These are phyloP conservation scores for Oreochromis grahami DNA, from an alignment of 2,797 vertebrate genomes.

Conservation along the genomic window DNA sequence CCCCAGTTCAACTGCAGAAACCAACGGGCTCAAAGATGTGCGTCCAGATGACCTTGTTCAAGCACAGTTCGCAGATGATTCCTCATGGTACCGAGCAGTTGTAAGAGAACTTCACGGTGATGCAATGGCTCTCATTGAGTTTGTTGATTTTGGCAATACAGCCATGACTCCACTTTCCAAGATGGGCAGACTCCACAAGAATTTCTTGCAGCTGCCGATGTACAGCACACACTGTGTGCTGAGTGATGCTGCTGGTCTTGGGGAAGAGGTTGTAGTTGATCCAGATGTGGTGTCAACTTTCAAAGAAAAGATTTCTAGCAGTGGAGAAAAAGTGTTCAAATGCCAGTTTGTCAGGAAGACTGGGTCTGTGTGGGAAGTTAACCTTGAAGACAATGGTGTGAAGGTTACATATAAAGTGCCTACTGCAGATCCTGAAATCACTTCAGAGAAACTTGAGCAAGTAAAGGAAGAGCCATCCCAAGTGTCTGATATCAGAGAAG, in stretches of 20 bases:
- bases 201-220: slow-evolving; percentile 63
- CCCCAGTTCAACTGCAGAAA: slow-evolving; percentile 12
- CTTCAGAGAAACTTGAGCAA: neutral
- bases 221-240: slow-evolving; percentile 83
- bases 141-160: slow-evolving; percentile 92
- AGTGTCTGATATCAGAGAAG: neutral
- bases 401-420: slow-evolving; percentile 62
- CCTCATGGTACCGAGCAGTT: slow-evolving; percentile 86
- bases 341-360: slow-evolving; percentile 81
- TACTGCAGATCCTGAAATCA: neutral
- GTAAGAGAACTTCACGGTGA: slow-evolving; percentile 67
- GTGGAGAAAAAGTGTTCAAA: slow-evolving; percentile 60
- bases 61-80: slow-evolving; percentile 86
- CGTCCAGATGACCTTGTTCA: slow-evolving; percentile 80
- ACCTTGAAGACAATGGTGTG: slow-evolving; percentile 73
- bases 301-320: slow-evolving; percentile 64
- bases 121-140: slow-evolving; percentile 73
- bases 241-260: slow-evolving; percentile 34
- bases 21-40: slow-evolving; percentile 50
- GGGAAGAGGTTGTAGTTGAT: slow-evolving; percentile 10
- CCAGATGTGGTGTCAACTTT: slow-evolving; percentile 70
- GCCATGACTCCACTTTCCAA: slow-evolving; percentile 70
- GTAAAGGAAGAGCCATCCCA: slow-evolving; percentile 41
- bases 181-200: slow-evolving; percentile 64
- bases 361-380: slow-evolving; percentile 84